Evolutionary conservation across 2,113 vertebrate species (phyloP).

Genomic region (Pedionomus torquatus): DNA sequence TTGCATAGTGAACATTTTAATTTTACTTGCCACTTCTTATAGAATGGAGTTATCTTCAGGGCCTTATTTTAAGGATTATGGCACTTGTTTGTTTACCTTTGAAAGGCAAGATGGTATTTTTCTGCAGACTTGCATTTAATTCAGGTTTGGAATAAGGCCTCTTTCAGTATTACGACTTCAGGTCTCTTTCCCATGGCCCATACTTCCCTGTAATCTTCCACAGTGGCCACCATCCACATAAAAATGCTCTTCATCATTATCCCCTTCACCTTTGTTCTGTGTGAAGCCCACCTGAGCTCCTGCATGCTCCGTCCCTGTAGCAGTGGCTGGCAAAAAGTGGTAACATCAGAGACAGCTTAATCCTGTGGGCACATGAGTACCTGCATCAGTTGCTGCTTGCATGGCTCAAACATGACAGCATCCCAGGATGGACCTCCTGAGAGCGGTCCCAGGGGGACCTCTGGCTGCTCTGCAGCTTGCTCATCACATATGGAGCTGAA

Average conservation of each 20-base stretch:
- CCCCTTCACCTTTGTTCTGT: neutral
- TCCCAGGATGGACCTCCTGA: too few relatives aligned
- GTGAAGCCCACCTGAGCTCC: neutral
- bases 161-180: neutral
- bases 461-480: neutral
- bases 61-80: neutral
- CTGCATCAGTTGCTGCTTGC: rapidly evolving
- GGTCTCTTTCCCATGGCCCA: neutral
- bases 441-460: neutral
- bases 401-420: neutral
- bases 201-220: neutral
- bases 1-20: neutral
- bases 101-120: neutral
- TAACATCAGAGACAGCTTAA: neutral
- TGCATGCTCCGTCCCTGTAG: neutral
- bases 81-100: neutral
- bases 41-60: neutral
- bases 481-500: rapidly evolving
- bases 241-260: neutral
- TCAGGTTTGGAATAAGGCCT: neutral
- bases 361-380: neutral
- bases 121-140: neutral
- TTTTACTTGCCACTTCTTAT: neutral
- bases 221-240: neutral
- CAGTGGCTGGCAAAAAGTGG: neutral